Conservation (phyloP, 2,888 invertebrate genomes). For the Formica aserva region DNA sequence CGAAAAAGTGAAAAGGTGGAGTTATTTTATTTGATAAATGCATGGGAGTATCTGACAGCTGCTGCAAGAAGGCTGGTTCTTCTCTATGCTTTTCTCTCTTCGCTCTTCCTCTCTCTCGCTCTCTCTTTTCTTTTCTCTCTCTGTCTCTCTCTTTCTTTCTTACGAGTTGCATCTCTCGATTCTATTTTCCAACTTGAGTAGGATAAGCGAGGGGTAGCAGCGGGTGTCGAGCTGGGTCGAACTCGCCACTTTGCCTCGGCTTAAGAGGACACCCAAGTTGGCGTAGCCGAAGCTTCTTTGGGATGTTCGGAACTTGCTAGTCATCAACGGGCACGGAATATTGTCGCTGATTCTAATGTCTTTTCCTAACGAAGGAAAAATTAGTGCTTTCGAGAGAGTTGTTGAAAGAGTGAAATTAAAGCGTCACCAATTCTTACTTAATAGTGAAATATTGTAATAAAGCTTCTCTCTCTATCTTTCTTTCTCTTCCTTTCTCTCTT, state of each 20-base stretch:
- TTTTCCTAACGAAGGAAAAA: constrained; percentile 53
- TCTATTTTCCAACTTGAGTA: constrained; percentile 58
- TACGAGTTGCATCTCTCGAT: constrained; percentile 52
- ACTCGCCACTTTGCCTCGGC: constrained; percentile 66
- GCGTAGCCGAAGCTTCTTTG: constrained; percentile 62
- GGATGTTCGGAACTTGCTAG: constrained; percentile 69
- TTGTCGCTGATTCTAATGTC: constrained; percentile 54
- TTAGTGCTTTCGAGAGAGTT: constrained; percentile 41
- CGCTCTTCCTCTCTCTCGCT: constrained; percentile 35
- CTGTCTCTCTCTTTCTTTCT: constrained; percentile 14
- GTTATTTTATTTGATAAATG: constrained; percentile 80
- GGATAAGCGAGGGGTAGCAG: constrained; percentile 48
- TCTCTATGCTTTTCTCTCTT: constrained; percentile 20
- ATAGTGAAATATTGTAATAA: constrained; percentile 24
- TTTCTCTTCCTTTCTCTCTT: background rate
- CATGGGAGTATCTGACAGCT: constrained; percentile 77
- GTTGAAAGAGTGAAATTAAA: constrained; percentile 45
- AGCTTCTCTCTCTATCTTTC: background rate
- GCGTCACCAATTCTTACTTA: constrained; percentile 46
- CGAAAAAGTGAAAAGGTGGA: constrained; percentile 57
- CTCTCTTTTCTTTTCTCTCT: constrained; percentile 39
- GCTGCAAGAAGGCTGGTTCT: constrained; percentile 69
- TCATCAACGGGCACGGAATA: constrained; percentile 54
- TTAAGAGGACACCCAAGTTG: constrained; percentile 70
- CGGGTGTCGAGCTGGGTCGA: constrained; percentile 65